Evolutionary conservation across 2,113 vertebrate species (phyloP), one percentile per base, ranked within the genome.

Genomic region (Ranitomeya variabilis): DNA sequence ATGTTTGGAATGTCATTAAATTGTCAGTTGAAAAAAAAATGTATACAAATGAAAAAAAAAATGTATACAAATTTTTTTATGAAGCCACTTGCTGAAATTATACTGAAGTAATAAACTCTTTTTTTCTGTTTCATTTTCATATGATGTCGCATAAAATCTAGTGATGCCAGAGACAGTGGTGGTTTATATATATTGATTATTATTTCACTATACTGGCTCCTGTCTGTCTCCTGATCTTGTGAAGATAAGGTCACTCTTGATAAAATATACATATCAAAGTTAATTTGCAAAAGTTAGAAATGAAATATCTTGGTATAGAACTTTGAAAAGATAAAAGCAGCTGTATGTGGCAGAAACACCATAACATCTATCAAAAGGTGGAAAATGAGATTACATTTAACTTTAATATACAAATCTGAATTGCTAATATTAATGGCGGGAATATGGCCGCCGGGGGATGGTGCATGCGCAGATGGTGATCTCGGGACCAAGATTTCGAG

Each of bases 191-290:
- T 64, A 82, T 82, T 59, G 55, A 60, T 80, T 66, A 66, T 52
- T 52, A 83, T 19, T 51, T 23, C 21, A 83, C 60, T 15, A 9
- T 66, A 7, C 79, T 83, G 60, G 60, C 80, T 83, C 37, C 80
- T 64, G 80, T 83, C 80, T 66, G 31, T 23, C 45, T 66, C 59
- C n/a, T 66, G 26, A n/a, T 51, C 59, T 66, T 82, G 60, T 13
- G 7, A 82, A 14, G 80, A n/a, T 51, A 81, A 81, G 21, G 16
- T 81, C 57, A 81, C 18, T 31, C 23, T 62, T 81, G 55, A 37
- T 45, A 15, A 81, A 60, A 81, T 81, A 81, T 81, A 83, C 37
- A 83, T 51, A 83, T 83, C 60, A 83, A 83, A 66, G 80, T 83
- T n/a, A 18, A 83, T 83, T 83, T 66, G 12, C 37, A 64, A 83